phyloP scores from a whole-genome alignment of 1,140 invertebrate genomes.

The Parapsyche elsis region DNA sequence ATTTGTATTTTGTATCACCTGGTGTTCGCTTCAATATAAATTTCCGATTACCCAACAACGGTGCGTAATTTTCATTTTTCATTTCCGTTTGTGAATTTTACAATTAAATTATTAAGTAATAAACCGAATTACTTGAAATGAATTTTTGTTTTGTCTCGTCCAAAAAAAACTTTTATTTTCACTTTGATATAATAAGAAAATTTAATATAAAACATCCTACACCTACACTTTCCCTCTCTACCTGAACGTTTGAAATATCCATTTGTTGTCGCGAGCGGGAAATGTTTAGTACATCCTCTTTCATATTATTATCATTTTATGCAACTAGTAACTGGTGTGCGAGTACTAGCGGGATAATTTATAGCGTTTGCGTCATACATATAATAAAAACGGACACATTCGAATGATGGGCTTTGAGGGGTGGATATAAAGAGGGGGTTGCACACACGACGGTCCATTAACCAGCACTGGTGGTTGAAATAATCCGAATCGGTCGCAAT shows the following conservation, averaged over 20 bases:
- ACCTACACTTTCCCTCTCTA: not conserved
- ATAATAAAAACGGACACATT: too few relatives aligned
- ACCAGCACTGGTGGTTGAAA: not conserved
- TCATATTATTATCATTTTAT: too few relatives aligned
- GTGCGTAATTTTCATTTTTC: not conserved
- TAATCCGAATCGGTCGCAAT: constrained; percentile 10
- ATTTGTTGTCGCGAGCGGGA: not conserved
- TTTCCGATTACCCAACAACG: too few relatives aligned
- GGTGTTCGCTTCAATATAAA: too few relatives aligned
- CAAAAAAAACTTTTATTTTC: not conserved
- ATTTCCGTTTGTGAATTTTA: not conserved
- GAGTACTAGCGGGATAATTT: too few relatives aligned
- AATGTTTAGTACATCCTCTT: too few relatives aligned
- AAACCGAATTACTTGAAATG: not conserved
- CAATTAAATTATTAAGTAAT: constrained; percentile 1
- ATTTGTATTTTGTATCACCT: too few relatives aligned
- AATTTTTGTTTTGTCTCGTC: not conserved
- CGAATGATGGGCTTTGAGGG: too few relatives aligned
- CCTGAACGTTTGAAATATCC: not conserved
- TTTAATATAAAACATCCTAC: not conserved
- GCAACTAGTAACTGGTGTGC: too few relatives aligned
- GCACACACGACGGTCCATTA: not conserved
- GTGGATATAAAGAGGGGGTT: not conserved
- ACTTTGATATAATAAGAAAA: not conserved
- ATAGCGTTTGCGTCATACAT: too few relatives aligned